Percentiles rank a stretch among this genome's conserved stretches.
Conservation (phyloP, 2,113 vertebrate genomes). For the Salvelinus sp. region DNA sequence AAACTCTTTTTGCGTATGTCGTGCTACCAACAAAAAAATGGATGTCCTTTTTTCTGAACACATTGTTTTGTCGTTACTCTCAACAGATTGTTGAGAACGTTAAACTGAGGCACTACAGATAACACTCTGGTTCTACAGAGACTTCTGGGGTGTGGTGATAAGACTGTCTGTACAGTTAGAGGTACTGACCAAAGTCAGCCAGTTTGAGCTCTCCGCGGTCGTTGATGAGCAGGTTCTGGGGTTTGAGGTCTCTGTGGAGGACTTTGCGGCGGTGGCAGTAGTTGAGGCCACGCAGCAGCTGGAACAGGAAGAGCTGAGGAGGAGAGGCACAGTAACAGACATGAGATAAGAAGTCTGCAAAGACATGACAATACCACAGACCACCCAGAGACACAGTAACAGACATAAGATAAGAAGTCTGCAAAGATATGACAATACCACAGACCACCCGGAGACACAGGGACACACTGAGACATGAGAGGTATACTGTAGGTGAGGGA, state of each 20-base stretch:
- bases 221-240: slow-evolving; percentile 78
- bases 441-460: not conserved
- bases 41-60: no score
- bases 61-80: no score
- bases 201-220: slow-evolving; percentile 77
- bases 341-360: not conserved
- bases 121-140: no score
- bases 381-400: not conserved
- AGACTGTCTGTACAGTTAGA: not conserved
- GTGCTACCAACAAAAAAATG: no score
- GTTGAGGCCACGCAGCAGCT: slow-evolving; percentile 73
- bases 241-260: slow-evolving; percentile 78
- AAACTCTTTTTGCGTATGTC: no score
- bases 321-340: not conserved
- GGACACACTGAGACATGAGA: not conserved
- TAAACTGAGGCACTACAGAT: no score
- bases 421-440: not conserved
- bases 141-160: no score
- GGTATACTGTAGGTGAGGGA: no score
- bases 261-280: slow-evolving; percentile 77
- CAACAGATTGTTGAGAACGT: no score
- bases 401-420: not conserved
- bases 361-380: not conserved
- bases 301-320: slow-evolving; percentile 74
- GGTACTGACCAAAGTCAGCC: slow-evolving; percentile 73